phyloP scores from a whole-genome alignment of 2,113 vertebrate species.

The Orientallactaga bullata region DNA sequence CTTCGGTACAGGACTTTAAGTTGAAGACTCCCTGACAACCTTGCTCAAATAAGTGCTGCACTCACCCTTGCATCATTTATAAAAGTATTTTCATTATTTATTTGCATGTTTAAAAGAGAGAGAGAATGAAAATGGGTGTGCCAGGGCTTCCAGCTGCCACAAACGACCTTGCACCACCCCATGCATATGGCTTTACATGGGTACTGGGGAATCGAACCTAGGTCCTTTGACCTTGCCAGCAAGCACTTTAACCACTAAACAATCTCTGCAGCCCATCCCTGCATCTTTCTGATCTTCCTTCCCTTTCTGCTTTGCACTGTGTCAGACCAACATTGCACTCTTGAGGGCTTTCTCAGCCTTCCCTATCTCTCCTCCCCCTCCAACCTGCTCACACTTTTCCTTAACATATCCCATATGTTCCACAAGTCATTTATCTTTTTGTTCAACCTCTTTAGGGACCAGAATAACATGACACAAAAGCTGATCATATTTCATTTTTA shows the following conservation, averaged over 20 bases:
- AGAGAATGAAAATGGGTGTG: no score
- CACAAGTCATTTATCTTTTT: not conserved
- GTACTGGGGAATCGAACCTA: no score
- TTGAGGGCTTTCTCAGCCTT: not conserved
- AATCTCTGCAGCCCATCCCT: no score
- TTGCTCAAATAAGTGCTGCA: not conserved
- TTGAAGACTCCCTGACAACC: not conserved
- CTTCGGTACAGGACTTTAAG: not conserved
- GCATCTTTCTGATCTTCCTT: not conserved
- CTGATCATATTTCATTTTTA: not conserved
- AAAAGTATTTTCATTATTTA: no score
- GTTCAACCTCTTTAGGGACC: not conserved
- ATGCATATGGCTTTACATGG: no score
- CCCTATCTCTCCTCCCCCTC: not conserved
- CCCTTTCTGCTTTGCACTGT: not conserved
- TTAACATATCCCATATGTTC: not conserved
- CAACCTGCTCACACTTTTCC: not conserved
- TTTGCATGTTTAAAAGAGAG: no score
- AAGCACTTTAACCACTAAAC: no score
- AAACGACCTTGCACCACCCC: no score
- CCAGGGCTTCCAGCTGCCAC: no score
- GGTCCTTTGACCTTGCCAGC: no score
- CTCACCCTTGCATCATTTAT: no score
- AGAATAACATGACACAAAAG: not conserved
- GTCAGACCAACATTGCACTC: not conserved